phyloP scores from a whole-genome alignment of 2,888 invertebrate genomes.

The Phengaris arion region DNA sequence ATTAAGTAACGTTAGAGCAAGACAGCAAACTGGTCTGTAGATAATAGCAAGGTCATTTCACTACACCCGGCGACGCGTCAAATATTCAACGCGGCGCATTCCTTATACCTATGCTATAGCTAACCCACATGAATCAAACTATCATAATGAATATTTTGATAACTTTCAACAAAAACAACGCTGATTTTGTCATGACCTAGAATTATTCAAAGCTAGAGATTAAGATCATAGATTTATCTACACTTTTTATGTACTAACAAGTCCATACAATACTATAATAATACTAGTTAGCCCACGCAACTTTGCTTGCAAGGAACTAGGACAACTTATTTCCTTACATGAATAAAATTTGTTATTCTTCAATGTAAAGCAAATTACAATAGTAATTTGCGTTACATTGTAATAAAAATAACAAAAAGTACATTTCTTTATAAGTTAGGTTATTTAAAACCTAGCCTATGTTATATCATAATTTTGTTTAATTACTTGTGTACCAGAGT shows the following conservation, averaged over 20 bases:
- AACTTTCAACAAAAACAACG: background rate
- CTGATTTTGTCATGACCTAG: background rate
- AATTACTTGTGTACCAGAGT: no score
- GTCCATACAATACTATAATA: background rate
- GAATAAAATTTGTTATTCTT: background rate
- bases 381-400: no score
- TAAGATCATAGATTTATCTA: background rate
- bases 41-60: slow-evolving; percentile 72
- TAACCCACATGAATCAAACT: slow-evolving; percentile 7
- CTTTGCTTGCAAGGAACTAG: background rate
- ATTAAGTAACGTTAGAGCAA: slow-evolving; percentile 53
- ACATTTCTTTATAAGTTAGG: background rate
- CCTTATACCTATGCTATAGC: slow-evolving; percentile 31
- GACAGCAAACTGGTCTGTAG: slow-evolving; percentile 54
- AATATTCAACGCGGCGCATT: slow-evolving; percentile 35
- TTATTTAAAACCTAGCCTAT: background rate
- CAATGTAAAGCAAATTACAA: background rate
- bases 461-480: no score
- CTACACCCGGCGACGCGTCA: slow-evolving; percentile 44
- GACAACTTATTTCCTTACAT: background rate
- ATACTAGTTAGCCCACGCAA: background rate
- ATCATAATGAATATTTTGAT: background rate
- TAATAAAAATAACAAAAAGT: no score
- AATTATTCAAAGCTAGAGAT: background rate
- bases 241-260: background rate